A percentile compares a stretch with the other conserved stretches of the same genome.
Conservation (phyloP, 2,113 vertebrate genomes). For the Rhea americana region DNA sequence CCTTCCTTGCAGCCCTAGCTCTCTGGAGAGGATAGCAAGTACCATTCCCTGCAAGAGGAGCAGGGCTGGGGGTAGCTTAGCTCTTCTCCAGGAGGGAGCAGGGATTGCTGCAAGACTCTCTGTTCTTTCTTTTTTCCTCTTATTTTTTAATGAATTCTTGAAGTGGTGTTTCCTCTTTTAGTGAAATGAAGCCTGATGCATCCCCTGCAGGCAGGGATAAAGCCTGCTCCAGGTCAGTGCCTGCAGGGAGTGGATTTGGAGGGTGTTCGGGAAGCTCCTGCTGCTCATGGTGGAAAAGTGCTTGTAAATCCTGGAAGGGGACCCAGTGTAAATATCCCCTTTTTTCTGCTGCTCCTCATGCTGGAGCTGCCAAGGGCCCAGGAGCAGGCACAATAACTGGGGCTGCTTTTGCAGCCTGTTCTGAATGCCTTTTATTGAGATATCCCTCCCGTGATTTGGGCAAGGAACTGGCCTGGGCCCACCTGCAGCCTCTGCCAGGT, state of each 20-base stretch:
- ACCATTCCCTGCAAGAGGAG: background rate
- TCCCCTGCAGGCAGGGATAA: slow-evolving; percentile 57
- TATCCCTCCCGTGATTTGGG: background rate
- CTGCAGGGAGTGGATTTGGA: slow-evolving; percentile 8
- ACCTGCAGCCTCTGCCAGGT: background rate
- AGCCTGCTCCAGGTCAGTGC: slow-evolving; percentile 27
- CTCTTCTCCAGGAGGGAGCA: background rate
- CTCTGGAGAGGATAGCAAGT: background rate
- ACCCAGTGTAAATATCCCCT: slow-evolving; percentile 52
- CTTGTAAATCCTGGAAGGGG: slow-evolving; percentile 39
- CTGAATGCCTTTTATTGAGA: background rate
- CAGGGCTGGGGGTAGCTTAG: background rate
- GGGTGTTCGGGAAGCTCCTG: slow-evolving; percentile 2
- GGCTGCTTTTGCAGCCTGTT: background rate
- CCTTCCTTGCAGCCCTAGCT: rapidly evolving
- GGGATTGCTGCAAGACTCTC: background rate
- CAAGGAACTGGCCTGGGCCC: background rate
- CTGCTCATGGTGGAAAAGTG: slow-evolving; percentile 19
- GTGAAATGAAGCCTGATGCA: slow-evolving; percentile 12
- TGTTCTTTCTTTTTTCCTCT: background rate
- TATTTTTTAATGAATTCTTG: background rate
- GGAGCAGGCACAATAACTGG: background rate
- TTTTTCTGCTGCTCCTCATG: background rate
- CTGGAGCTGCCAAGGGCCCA: background rate
- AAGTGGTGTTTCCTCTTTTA: background rate